phyloP scores from a whole-genome alignment of 2,113 vertebrate species.

The Percopsis transmontana region DNA sequence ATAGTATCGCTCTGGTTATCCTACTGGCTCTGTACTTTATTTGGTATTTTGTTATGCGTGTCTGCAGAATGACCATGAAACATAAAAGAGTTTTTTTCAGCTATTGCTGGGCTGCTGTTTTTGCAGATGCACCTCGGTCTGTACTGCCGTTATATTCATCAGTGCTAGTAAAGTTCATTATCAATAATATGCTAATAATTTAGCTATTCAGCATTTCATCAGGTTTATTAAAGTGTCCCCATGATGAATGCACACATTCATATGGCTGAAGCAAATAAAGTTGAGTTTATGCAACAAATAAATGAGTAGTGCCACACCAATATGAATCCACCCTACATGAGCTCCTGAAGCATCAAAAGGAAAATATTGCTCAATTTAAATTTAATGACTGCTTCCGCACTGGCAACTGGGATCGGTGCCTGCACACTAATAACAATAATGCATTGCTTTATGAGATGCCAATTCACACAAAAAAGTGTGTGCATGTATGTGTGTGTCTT shows the following conservation, averaged over 20 bases:
- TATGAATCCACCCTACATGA: constrained; percentile 58
- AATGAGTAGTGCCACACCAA: constrained; percentile 58
- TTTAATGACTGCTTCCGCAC: constrained; percentile 75
- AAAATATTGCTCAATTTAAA: constrained; percentile 80
- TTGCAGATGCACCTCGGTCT: constrained; percentile 34
- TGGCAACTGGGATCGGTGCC: constrained; percentile 60
- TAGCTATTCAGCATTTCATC: constrained; percentile 57
- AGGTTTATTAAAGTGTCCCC: constrained; percentile 59
- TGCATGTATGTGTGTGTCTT: constrained; percentile 18
- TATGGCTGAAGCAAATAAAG: constrained; percentile 56
- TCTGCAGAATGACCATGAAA: constrained; percentile 12
- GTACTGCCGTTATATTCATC: constrained; percentile 30
- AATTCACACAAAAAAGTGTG: constrained; percentile 47
- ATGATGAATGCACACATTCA: constrained; percentile 46
- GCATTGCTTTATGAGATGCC: constrained; percentile 71
- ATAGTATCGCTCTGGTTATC: neutral
- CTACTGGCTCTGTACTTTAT: neutral
- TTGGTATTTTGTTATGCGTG: neutral
- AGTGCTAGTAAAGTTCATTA: constrained; percentile 38
- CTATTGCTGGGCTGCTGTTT: constrained; percentile 11
- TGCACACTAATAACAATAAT: constrained; percentile 76
- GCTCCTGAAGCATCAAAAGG: constrained; percentile 61
- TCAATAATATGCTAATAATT: constrained; percentile 56
- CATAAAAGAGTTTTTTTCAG: constrained; percentile 12
- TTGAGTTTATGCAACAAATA: constrained; percentile 69